Evolutionary conservation across 2,888 invertebrate species (phyloP).

Genomic region (Heliconius charithonia): DNA sequence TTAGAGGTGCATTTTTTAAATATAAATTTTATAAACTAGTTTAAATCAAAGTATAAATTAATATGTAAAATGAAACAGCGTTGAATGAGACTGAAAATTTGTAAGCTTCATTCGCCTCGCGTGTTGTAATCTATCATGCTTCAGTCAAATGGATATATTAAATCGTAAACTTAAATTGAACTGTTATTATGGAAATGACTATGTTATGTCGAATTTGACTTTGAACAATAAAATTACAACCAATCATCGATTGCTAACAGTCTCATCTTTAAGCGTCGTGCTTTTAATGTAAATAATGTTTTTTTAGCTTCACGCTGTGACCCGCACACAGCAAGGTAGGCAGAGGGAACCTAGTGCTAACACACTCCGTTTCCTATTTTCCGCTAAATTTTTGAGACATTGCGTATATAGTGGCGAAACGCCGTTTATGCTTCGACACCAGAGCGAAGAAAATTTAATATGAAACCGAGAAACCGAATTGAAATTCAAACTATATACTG

Average conservation of each 20-base stretch:
- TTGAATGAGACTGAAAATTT: conserved; percentile 31
- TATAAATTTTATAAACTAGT: not conserved
- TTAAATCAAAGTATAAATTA: not conserved
- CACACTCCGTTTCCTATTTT: too few species aligned
- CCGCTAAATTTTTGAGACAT: too few species aligned
- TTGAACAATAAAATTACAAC: conserved; percentile 56
- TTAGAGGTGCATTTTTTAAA: not conserved
- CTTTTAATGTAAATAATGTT: conserved; percentile 5
- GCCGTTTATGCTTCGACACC: too few species aligned
- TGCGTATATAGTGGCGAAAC: too few species aligned
- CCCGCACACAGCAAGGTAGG: too few species aligned
- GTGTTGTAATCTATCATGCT: conserved; percentile 49
- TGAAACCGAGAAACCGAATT: too few species aligned
- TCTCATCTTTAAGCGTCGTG: conserved; percentile 21
- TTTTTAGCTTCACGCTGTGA: not conserved
- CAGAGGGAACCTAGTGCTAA: too few species aligned
- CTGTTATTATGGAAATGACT: conserved; percentile 52
- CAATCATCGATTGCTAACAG: conserved; percentile 26
- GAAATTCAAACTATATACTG: too few species aligned
- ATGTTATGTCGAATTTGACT: conserved; percentile 48
- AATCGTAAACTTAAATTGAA: conserved; percentile 43
- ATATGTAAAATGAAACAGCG: conserved; percentile 1
- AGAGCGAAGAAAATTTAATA: too few species aligned
- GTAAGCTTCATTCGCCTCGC: conserved; percentile 3
- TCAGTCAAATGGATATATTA: conserved; percentile 51